Evolutionary conservation across 2,797 vertebrate genomes (phyloP).

Genomic region (Chanos chanos): DNA sequence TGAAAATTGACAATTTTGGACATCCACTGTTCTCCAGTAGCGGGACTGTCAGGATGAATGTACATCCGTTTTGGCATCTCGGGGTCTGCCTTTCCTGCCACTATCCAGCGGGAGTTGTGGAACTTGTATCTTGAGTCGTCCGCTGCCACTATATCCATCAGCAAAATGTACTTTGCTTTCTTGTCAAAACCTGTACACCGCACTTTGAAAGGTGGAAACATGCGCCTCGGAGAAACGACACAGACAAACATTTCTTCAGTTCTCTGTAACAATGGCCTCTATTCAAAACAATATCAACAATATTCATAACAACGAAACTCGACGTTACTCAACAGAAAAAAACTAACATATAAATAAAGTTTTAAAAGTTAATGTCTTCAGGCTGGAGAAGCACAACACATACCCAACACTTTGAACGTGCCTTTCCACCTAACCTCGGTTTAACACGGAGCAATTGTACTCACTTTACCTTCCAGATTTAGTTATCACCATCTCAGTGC

Average conservation of each 20-base stretch:
- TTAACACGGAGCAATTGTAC: too few species aligned
- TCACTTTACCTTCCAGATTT: conserved; percentile 88
- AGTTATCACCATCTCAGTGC: conserved; percentile 96
- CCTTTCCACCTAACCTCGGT: too few species aligned
- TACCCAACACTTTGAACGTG: too few species aligned
- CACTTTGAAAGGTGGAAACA: conserved; percentile 92
- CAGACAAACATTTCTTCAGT: neutral
- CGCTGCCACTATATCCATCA: conserved; percentile 90
- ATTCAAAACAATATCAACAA: too few species aligned
- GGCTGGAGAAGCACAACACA: too few species aligned
- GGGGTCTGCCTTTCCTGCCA: conserved; percentile 91
- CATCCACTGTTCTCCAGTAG: conserved; percentile 93
- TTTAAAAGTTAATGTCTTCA: too few species aligned
- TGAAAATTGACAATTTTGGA: conserved; percentile 90
- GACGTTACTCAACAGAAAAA: too few species aligned
- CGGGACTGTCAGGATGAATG: conserved; percentile 92
- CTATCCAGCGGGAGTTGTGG: conserved; percentile 90
- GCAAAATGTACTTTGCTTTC: conserved; percentile 83
- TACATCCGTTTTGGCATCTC: conserved; percentile 94
- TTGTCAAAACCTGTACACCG: conserved; percentile 85
- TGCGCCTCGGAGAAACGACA: conserved; percentile 70
- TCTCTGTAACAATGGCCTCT: too few species aligned
- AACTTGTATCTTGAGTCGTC: conserved; percentile 95
- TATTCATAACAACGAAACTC: too few species aligned
- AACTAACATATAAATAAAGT: too few species aligned